Conservation (phyloP, 2,888 invertebrate genomes). For the Ormyrus labotus region DNA sequence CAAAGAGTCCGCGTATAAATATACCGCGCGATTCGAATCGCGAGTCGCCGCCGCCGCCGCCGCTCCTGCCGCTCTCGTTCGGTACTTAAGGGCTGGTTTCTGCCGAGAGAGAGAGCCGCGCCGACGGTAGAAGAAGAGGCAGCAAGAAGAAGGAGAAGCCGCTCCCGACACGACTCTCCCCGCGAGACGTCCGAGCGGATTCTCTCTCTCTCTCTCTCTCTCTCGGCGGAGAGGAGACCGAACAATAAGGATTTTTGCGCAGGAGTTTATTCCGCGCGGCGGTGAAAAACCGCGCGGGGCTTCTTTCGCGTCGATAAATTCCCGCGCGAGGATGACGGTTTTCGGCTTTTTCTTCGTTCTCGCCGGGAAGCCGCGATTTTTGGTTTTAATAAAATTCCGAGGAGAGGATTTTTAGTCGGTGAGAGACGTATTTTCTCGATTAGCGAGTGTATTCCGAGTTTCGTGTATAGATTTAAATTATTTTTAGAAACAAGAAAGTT, state of each 20-base stretch:
- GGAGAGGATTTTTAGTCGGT: too few species aligned
- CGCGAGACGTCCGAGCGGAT: neutral
- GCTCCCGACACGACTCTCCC: constrained; percentile 19
- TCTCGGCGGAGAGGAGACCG: constrained; percentile 8
- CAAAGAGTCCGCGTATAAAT: constrained; percentile 38
- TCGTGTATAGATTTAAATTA: too few species aligned
- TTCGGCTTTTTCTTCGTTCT: too few species aligned
- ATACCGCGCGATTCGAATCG: constrained; percentile 60
- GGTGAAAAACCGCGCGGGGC: neutral
- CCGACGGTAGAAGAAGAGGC: constrained; percentile 43
- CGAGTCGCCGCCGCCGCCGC: neutral
- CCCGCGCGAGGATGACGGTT: neutral
- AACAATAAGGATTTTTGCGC: constrained; percentile 51
- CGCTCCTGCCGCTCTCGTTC: constrained; percentile 54
- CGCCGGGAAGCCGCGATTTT: too few species aligned
- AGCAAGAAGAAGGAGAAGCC: neutral
- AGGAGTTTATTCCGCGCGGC: constrained; percentile 2
- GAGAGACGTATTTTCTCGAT: too few species aligned
- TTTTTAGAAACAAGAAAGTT: too few species aligned
- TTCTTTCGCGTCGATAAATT: constrained; percentile 22
- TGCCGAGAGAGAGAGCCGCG: neutral
- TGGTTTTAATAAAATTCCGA: too few species aligned
- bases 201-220: too few species aligned
- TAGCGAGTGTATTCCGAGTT: too few species aligned
- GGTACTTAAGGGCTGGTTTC: constrained; percentile 60